phyloP scores from a whole-genome alignment of 2,113 vertebrate genomes.

The Formicarius rufipectus region DNA sequence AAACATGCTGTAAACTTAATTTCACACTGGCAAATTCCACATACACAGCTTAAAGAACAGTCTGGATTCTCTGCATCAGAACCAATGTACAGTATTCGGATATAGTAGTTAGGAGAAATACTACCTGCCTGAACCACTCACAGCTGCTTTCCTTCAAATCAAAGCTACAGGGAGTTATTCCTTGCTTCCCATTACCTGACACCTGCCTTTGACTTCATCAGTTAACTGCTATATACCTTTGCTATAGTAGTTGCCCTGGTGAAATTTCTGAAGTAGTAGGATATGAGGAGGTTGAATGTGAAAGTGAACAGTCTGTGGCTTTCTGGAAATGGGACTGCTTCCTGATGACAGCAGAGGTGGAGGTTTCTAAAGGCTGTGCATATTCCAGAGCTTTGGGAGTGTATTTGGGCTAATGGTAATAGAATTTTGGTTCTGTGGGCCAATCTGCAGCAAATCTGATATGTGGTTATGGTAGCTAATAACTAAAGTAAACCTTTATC shows the following conservation, averaged over 20 bases:
- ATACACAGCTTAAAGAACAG: background rate
- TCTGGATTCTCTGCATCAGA: background rate
- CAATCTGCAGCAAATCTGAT: background rate
- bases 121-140: background rate
- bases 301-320: background rate
- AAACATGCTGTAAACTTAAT: background rate
- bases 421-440: background rate
- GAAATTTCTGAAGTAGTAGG: background rate
- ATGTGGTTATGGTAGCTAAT: background rate
- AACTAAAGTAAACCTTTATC: background rate
- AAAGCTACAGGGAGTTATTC: background rate
- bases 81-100: background rate
- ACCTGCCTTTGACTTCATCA: background rate
- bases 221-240: background rate
- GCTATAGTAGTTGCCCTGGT: background rate
- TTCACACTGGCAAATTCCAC: background rate
- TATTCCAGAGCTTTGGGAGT: background rate
- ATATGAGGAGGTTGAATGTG: background rate
- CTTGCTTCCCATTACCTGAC: background rate
- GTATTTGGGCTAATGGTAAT: background rate
- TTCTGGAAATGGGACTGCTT: background rate
- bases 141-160: background rate
- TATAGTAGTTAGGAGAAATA: background rate
- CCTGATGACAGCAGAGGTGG: background rate
- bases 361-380: background rate